Evolutionary conservation across 2,797 vertebrate species (phyloP).

Genomic region (Melanitta fusca): DNA sequence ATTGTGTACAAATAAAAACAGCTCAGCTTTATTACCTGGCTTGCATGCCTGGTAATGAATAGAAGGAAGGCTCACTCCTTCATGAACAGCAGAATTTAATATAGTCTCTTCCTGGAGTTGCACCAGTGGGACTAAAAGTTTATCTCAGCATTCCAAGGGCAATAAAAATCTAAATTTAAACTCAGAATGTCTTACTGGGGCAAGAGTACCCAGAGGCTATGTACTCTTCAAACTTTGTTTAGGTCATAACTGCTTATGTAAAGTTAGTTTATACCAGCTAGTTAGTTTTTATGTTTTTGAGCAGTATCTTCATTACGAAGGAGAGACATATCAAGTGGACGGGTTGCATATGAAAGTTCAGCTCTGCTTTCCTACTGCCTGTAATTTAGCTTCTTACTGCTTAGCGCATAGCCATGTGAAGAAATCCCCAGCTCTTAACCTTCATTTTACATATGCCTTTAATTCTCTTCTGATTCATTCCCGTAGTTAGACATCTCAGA

Average conservation of each 20-base stretch:
- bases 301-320: not conserved
- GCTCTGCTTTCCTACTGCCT: not conserved
- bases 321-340: not conserved
- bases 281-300: not conserved
- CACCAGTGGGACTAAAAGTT: slow-evolving; percentile 52
- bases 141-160: slow-evolving; percentile 63
- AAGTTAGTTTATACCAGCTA: slow-evolving; percentile 25
- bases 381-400: not conserved
- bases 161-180: slow-evolving; percentile 74
- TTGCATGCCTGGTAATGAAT: slow-evolving; percentile 61
- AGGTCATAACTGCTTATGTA: slow-evolving; percentile 41
- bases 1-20: slow-evolving; percentile 15
- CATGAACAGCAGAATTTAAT: slow-evolving; percentile 58
- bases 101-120: slow-evolving; percentile 51
- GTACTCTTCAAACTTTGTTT: slow-evolving; percentile 55
- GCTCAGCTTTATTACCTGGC: slow-evolving; percentile 39
- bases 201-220: slow-evolving; percentile 21
- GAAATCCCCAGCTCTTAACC: not conserved
- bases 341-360: not conserved
- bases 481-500: not conserved
- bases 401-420: not conserved
- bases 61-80: slow-evolving; percentile 21
- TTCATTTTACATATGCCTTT: not conserved
- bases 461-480: not conserved
- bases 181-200: slow-evolving; percentile 8